phyloP scores from a whole-genome alignment of 2,888 invertebrate species.

The Macropis europaea region DNA sequence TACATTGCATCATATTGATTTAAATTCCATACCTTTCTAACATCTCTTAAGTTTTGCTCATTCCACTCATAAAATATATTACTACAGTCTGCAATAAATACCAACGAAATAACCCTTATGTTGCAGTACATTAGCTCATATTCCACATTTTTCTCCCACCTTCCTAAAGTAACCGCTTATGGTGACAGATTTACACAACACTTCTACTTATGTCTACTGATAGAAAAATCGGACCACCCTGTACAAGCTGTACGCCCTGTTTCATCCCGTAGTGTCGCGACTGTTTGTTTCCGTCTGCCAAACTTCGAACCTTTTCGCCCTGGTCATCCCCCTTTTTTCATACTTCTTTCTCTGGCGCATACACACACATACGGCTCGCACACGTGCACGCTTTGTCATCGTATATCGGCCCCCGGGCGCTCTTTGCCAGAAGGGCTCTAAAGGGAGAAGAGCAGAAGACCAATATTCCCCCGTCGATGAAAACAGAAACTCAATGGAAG shows the following conservation, averaged over 20 bases:
- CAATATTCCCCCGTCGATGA: conserved; percentile 54
- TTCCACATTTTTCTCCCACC: too few relatives aligned
- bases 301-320: conserved; percentile 53
- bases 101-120: too few relatives aligned
- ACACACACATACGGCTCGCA: background rate
- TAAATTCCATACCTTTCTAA: too few relatives aligned
- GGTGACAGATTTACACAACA: too few relatives aligned
- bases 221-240: too few relatives aligned
- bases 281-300: conserved; percentile 60
- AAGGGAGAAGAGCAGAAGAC: conserved; percentile 34
- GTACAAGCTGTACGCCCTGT: conserved; percentile 2
- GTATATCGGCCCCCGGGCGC: conserved; percentile 53
- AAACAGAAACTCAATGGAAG: conserved; percentile 50
- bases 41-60: too few relatives aligned
- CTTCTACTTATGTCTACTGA: too few relatives aligned
- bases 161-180: too few relatives aligned
- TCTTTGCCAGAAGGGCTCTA: conserved; percentile 53
- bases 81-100: too few relatives aligned
- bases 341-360: conserved; percentile 3
- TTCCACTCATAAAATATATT: too few relatives aligned
- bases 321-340: conserved; percentile 1
- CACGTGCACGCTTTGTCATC: conserved; percentile 40
- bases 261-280: conserved; percentile 30
- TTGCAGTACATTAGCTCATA: too few relatives aligned
- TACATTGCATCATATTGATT: too few relatives aligned